These are phyloP conservation scores for Nesidiocoris tenuis DNA, from an alignment of 2,888 invertebrate genomes.

Conservation along the genomic window DNA sequence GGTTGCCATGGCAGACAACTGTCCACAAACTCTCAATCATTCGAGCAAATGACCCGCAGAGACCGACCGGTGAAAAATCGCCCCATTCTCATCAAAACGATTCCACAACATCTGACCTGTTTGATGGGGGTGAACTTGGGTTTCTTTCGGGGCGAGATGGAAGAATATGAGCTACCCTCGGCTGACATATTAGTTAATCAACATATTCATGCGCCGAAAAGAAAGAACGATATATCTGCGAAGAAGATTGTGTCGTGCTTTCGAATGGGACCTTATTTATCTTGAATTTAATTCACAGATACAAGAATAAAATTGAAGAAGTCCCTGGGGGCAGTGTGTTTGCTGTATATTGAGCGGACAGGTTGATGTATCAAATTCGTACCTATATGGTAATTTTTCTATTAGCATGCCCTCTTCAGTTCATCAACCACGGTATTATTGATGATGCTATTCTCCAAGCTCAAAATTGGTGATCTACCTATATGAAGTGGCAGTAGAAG, in stretches of 20 bases:
- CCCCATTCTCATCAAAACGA: neutral
- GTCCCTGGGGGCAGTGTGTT: constrained; percentile 6
- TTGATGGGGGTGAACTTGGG: neutral
- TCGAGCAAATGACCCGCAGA: constrained; percentile 35
- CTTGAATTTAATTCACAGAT: constrained; percentile 28
- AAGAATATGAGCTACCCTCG: neutral
- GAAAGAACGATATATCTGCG: neutral
- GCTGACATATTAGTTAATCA: constrained; percentile 39
- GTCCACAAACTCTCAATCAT: constrained; percentile 26
- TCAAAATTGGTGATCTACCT: too few relatives aligned
- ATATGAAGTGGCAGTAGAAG: too few relatives aligned
- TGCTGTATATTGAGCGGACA: neutral
- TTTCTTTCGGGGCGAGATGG: neutral
- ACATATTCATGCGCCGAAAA: constrained; percentile 30
- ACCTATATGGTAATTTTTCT: too few relatives aligned
- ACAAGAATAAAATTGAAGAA: constrained; percentile 33
- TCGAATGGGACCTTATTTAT: constrained; percentile 32
- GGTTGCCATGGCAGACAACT: neutral
- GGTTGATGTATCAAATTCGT: too few relatives aligned
- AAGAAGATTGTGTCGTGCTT: constrained; percentile 6
- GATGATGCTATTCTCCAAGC: too few relatives aligned
- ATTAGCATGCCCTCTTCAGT: too few relatives aligned
- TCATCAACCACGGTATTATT: too few relatives aligned
- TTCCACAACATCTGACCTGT: neutral
- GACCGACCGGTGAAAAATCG: constrained; percentile 37